Conservation (phyloP, 2,888 invertebrate genomes). For the Morinoia aosen region DNA sequence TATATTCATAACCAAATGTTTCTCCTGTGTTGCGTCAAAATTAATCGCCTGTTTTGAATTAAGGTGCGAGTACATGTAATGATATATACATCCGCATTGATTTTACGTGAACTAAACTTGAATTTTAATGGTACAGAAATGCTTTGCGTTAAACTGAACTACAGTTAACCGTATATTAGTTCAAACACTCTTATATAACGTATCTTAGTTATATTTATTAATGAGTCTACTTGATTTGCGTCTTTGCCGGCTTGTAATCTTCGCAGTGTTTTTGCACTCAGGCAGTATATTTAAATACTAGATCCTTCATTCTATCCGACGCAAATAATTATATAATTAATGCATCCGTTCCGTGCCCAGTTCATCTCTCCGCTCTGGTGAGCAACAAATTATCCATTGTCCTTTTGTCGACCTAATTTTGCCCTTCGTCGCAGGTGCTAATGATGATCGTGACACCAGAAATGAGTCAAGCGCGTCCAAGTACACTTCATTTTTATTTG, state of each 20-base stretch:
- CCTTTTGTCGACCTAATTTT: background rate
- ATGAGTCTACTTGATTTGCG: background rate
- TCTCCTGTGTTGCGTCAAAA: background rate
- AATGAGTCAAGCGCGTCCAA: background rate
- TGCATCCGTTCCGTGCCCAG: background rate
- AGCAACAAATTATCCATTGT: slow-evolving; percentile 40
- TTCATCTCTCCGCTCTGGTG: background rate
- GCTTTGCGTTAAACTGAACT: background rate
- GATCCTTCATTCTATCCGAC: background rate
- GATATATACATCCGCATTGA: background rate
- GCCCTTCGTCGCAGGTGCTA: background rate
- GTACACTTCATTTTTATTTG: background rate
- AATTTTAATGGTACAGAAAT: background rate
- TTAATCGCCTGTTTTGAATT: background rate
- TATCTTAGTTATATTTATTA: background rate
- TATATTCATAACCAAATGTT: background rate
- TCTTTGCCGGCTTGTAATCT: background rate
- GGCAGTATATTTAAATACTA: background rate
- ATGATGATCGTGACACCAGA: slow-evolving; percentile 32
- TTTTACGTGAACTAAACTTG: background rate
- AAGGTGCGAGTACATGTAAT: too few relatives aligned
- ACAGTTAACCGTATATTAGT: background rate
- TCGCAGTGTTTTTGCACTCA: background rate
- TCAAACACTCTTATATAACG: background rate
- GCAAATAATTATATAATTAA: background rate